Base-by-base conservation (phyloP, 2,888 invertebrate species). In the Aspidiotus rigidus region DNA sequence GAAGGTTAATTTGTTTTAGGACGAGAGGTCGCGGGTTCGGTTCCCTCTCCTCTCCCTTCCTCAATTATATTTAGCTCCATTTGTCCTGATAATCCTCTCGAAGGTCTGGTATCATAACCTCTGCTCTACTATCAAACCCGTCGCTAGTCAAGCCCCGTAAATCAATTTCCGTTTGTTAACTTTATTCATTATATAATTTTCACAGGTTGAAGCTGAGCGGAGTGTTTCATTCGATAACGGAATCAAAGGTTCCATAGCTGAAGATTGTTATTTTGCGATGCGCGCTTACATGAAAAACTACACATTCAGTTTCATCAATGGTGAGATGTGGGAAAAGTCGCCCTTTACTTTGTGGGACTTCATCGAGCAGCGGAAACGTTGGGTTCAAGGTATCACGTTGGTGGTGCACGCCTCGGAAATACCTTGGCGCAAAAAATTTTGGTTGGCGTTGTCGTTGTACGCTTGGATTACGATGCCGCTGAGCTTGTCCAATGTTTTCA, bases 261-360 rank as follows among this genome's bases (percentile, higher is more conserved):
- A 97, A 79, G 97, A 97, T 78, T 95, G 95, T 77, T 97, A 87
- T 78, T 97, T 97, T 79, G 93, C 94, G 16, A 95, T 97, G 94
- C 87, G 90, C 73, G 96, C 96, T 3, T 93, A 88, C 78, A 84
- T 85, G 72, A 85, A 91, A 78, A 95, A 95, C 39, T 95, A 89
- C 78, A 84, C 88, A 16, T 97, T 97, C 79, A 91, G 93, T 77
- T 97, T 96, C 79, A 87, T 97, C 73, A 95, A 97, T 78, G 96
- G 97, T 62, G 96, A 97, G 81, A 96, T 97, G 96, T 94, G 94
- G 89, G 97, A 97, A 78, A 96, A 96, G 77, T 93, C 93, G 7
- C 96, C 96, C 3, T 97, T 97, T 78, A 91, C 93, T 1, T 80
- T 96, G 44, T 87, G 89, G 85, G 97, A 97, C 78, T 94, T 96